These are phyloP conservation scores for Sebastes iracundus DNA, from an alignment of 2,797 vertebrate species.

Conservation along the genomic window DNA sequence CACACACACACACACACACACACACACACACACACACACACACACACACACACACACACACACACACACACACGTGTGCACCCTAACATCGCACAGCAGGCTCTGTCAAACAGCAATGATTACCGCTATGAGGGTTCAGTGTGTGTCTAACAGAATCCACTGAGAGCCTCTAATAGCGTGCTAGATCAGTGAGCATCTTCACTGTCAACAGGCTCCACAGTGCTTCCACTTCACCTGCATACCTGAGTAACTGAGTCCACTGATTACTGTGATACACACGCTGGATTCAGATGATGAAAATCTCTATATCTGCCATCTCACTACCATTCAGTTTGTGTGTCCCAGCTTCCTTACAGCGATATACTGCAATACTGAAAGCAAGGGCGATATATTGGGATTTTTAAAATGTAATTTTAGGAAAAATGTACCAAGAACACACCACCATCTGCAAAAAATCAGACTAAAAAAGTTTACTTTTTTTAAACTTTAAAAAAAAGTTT, in stretches of 20 bases:
- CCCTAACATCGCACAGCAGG: slow-evolving; percentile 29
- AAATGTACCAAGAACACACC: too few relatives aligned
- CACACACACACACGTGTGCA: neutral
- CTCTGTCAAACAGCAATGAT: slow-evolving; percentile 20
- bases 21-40: neutral
- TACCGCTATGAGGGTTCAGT: neutral
- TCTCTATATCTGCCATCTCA: neutral
- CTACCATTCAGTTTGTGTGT: neutral
- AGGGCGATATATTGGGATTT: too few relatives aligned
- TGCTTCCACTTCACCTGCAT: neutral
- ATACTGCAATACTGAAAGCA: too few relatives aligned
- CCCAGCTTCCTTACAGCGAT: neutral
- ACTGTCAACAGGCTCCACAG: neutral
- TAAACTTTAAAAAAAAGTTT: too few relatives aligned
- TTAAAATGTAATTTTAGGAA: too few relatives aligned
- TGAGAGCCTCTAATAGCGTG: neutral
- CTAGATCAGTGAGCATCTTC: neutral
- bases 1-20: neutral
- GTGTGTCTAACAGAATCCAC: neutral
- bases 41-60: neutral
- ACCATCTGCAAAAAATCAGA: too few relatives aligned
- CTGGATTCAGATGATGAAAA: neutral
- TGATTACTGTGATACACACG: neutral
- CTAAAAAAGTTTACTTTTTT: too few relatives aligned
- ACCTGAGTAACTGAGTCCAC: too few relatives aligned